Base-by-base conservation (phyloP, 2,113 vertebrate genomes). In the Hypocryptadius cinnamomeus region DNA sequence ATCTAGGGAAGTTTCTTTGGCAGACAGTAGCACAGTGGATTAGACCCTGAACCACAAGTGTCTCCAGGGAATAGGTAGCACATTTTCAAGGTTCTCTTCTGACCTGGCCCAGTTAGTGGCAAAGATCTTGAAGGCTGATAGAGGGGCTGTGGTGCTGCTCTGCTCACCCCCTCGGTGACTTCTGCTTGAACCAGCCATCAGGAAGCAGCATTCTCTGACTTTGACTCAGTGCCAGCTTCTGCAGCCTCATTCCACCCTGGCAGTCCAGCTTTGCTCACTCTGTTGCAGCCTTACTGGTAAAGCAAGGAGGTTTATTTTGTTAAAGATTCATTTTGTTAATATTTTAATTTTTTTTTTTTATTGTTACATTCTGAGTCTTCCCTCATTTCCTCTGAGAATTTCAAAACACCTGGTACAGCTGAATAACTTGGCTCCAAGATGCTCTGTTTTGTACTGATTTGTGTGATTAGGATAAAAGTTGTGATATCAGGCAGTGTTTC, bases 1-100 rank as follows among this genome's bases (percentile, higher is more conserved):
- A 94, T 56, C 72, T 74, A 21, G 68, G 72, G 69, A 95, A 93
- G 56, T 92, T 80, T 83, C 79, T 71, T 74, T 96, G 95, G 88
- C 93, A 96, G 88, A n/a, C 88, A 74, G 85, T n/a, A 94, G 79
- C 56, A n/a, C 16, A 47, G 60, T 78, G 90, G 47, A 92, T 92
- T 94, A 95, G 69, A 94, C 83, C 60, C 76, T 90, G 92, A 90
- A 90, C 95, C 96, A 71, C 93, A 80, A 90, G 63, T 22, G 44
- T 80, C 95, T 70, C 79, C 5, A 13, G 64, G 61, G 95, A 93
- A 71, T 74, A 96, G 82, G 92, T 88, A 96, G 86, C 93, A 60
- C 69, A 72, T 94, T 95, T 81, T 40, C 82, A 76, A 64, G 48
- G 64, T 65, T 95, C 25, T 74, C 48, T 79, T 23, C 85, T 84